Conservation (phyloP, 2,888 invertebrate species). For the Trisateles emortualis region DNA sequence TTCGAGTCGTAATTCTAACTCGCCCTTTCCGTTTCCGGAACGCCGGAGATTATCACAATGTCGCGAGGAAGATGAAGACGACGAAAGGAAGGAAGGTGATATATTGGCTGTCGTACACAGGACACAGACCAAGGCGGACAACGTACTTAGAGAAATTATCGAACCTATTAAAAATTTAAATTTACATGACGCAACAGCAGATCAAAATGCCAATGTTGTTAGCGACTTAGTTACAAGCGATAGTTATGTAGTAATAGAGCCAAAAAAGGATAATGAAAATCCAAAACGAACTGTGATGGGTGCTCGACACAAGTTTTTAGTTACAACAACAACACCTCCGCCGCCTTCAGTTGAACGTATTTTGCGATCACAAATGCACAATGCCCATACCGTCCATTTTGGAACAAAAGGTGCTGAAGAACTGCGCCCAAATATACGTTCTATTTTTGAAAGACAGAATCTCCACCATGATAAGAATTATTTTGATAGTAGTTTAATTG, state of each 20-base stretch:
- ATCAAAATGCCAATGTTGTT: slow-evolving; percentile 45
- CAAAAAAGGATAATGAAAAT: slow-evolving; percentile 59
- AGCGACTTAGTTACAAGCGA: slow-evolving; percentile 24
- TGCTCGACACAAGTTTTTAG: slow-evolving; percentile 76
- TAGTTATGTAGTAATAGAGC: slow-evolving; percentile 46
- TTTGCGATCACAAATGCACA: slow-evolving; percentile 81
- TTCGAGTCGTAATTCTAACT: slow-evolving; percentile 85
- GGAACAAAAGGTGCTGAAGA: slow-evolving; percentile 87
- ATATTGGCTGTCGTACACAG: slow-evolving; percentile 50
- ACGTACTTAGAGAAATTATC: slow-evolving; percentile 46
- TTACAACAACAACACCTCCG: slow-evolving; percentile 69
- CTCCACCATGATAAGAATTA: slow-evolving; percentile 92
- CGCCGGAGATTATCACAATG: slow-evolving; percentile 92
- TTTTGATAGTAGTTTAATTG: slow-evolving; percentile 93
- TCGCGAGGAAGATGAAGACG: slow-evolving; percentile 94
- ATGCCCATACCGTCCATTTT: slow-evolving; percentile 90
- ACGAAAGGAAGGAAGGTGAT: slow-evolving; percentile 77
- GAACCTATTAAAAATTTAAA: slow-evolving; percentile 43
- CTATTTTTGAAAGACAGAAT: slow-evolving; percentile 86
- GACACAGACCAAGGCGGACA: slow-evolving; percentile 48
- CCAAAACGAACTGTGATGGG: slow-evolving; percentile 76
- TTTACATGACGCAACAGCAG: slow-evolving; percentile 40
- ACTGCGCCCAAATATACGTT: slow-evolving; percentile 87
- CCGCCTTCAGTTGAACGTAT: slow-evolving; percentile 79
- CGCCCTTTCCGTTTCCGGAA: slow-evolving; percentile 85